A percentile compares a stretch with the other conserved stretches of the same genome.
Conservation (phyloP, 2,797 vertebrate genomes). For the Fringilla coelebs region DNA sequence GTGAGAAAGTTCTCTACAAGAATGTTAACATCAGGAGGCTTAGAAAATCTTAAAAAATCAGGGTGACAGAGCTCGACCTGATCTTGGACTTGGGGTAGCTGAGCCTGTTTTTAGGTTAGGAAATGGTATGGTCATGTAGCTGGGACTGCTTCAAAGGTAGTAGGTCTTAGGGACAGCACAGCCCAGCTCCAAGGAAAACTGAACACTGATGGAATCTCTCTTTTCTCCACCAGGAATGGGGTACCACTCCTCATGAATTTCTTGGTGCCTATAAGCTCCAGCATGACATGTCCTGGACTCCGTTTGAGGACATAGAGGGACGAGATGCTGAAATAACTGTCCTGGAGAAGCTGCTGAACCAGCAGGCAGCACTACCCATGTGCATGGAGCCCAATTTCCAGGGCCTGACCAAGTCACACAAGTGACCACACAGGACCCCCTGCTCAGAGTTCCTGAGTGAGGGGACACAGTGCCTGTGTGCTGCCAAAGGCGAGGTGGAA, state of each 20-base stretch:
- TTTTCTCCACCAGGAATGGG: conserved; percentile 87
- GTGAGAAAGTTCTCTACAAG: no score
- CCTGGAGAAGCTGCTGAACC: conserved; percentile 87
- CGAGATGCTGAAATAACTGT: conserved; percentile 82
- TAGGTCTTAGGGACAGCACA: not conserved
- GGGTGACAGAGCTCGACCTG: no score
- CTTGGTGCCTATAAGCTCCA: conserved; percentile 91
- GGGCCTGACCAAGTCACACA: conserved; percentile 71
- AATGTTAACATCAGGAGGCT: no score
- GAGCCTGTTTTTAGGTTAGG: not conserved
- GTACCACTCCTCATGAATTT: conserved; percentile 83
- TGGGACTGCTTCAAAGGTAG: not conserved
- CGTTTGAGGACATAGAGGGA: conserved; percentile 81
- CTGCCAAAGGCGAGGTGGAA: not conserved
- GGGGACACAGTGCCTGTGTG: fast-evolving
- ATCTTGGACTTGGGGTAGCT: not conserved
- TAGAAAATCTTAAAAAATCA: no score
- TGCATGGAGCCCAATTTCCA: conserved; percentile 81
- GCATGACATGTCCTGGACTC: conserved; percentile 94
- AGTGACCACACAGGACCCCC: not conserved
- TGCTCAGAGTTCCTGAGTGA: not conserved
- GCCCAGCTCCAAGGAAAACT: not conserved
- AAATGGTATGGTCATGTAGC: not conserved
- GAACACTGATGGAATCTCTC: not conserved
- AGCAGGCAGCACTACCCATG: conserved; percentile 75